These are phyloP conservation scores for Germaria angustata DNA, from an alignment of 2,888 invertebrate genomes.

Conservation along the genomic window DNA sequence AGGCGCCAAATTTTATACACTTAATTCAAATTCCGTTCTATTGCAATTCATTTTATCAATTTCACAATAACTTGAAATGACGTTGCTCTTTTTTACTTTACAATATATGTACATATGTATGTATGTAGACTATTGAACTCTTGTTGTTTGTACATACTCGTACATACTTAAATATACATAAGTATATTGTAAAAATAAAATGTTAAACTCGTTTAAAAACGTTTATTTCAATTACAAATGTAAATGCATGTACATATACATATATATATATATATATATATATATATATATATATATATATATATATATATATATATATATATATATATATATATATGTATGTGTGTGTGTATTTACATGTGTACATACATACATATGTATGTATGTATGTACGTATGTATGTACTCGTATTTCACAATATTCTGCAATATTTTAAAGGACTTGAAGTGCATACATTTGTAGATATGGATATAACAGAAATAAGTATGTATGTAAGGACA, in stretches of 20 bases:
- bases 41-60: conserved; percentile 8
- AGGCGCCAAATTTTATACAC: conserved; percentile 25
- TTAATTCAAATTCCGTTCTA: not conserved
- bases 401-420: conserved; percentile 52
- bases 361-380: too few relatives aligned
- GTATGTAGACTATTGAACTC: conserved; percentile 42
- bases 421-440: conserved; percentile 38
- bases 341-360: not conserved
- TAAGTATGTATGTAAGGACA: too few relatives aligned
- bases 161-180: too few relatives aligned
- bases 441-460: not conserved
- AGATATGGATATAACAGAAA: not conserved
- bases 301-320: too few relatives aligned
- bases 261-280: too few relatives aligned
- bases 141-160: conserved; percentile 17
- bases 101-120: too few relatives aligned
- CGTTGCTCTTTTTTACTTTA: not conserved
- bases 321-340: not conserved
- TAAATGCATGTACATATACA: too few relatives aligned
- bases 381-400: not conserved
- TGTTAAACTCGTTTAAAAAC: too few relatives aligned
- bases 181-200: too few relatives aligned
- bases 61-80: conserved; percentile 21
- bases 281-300: too few relatives aligned
- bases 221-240: too few relatives aligned